These are phyloP conservation scores for Fopius arisanus DNA, from an alignment of 1,140 invertebrate species.

Conservation along the genomic window DNA sequence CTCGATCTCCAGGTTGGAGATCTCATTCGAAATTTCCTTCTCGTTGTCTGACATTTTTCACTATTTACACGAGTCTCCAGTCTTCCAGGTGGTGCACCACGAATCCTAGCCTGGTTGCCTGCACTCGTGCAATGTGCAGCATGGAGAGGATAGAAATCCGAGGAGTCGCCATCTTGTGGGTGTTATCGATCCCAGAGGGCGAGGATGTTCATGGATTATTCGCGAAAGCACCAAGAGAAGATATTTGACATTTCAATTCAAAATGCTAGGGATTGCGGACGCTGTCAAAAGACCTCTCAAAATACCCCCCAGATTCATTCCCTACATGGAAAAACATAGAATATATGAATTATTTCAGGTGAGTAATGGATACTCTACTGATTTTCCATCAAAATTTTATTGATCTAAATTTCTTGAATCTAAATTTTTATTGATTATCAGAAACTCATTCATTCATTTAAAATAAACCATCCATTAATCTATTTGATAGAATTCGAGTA, in stretches of 20 bases:
- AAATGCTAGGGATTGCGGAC: slow-evolving; percentile 32
- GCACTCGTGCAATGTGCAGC: neutral
- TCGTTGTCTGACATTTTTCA: neutral
- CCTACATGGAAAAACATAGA: slow-evolving; percentile 66
- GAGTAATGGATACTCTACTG: slow-evolving; percentile 27
- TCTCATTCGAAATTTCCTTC: neutral
- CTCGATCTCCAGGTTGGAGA: slow-evolving; percentile 35
- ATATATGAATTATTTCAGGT: slow-evolving; percentile 66
- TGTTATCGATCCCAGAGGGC: neutral
- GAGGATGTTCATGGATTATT: neutral
- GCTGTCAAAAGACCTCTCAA: slow-evolving; percentile 47
- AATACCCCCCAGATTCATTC: slow-evolving; percentile 57
- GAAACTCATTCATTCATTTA: no score
- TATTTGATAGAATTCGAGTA: no score
- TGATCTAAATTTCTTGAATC: no score
- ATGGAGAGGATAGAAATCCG: neutral
- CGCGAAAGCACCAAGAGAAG: neutral
- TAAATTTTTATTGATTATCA: no score
- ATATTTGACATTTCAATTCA: neutral
- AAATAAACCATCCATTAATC: no score
- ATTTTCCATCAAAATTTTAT: neutral
- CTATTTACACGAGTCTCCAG: neutral
- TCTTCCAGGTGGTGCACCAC: neutral
- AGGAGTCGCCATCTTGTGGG: neutral
- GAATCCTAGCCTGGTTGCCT: no score